Base-by-base conservation (phyloP, 2,113 vertebrate genomes). In the Halichoerus grypus region DNA sequence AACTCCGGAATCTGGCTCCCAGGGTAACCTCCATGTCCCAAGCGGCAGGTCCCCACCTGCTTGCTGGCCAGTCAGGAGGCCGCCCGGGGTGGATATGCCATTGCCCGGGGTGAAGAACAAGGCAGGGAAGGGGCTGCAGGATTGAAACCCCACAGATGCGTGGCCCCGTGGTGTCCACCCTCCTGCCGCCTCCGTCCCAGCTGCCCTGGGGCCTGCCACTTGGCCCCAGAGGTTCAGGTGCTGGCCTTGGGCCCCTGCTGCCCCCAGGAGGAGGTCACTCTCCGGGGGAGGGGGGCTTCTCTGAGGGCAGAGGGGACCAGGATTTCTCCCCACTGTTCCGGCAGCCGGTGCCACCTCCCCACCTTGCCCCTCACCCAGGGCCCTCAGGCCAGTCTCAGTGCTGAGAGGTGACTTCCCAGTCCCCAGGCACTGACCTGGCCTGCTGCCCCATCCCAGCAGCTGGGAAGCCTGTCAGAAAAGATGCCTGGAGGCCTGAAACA, bases 91-190 rank as follows among this genome's bases (percentile, higher is more conserved):
- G 16, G 31, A 4, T 21, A 4, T 13, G 8, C 67, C 33, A 21
- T 69, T 0, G 10, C 49, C 2, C 1, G 0, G 7, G 1, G 1
- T n/a, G 49, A 42, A 39, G 36, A 8, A 2, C 4, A 4, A 6
- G 61, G 71, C 49, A 6, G 57, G 36, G 26, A 33, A 9, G 22
- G 49, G 3, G 3, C 49, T 21, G 31, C 26, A 9, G 72, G 33
- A 39, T 1, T 39, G 74, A 55, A 31, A 4, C 22, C 33, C 26
- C 42, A 18, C 42, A 10, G 42, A 77, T 14, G 18, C 2, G 14
- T 3, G 15, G 42, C 72, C 24, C 42, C 21, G 1, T 0, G 2
- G 57, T 10, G 22, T 5, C 5, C 6, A 1, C 3, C 33, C 26
- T 42, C 61, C 26, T 67, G 69, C 39, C 3, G 1, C 36, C 51